Evolutionary conservation across 2,113 vertebrate genomes (phyloP).

Genomic region (Leuciscus idus): DNA sequence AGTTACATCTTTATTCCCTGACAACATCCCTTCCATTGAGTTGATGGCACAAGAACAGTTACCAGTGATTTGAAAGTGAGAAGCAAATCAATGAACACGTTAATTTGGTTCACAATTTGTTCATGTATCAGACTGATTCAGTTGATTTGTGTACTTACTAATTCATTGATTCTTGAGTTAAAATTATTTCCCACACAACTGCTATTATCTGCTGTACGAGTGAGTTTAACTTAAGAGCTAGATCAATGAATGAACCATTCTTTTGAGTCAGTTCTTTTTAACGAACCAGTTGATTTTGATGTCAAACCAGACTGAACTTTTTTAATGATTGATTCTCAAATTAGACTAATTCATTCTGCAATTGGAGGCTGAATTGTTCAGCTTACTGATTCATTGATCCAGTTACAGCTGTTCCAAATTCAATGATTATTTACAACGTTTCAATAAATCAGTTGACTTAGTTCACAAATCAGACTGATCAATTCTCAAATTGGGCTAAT

Average conservation of each 20-base stretch:
- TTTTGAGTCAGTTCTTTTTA: no score
- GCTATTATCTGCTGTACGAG: no score
- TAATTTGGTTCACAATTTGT: background rate
- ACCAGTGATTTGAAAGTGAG: background rate
- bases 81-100: background rate
- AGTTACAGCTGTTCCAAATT: background rate
- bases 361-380: background rate
- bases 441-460: background rate
- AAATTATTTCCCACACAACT: no score
- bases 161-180: no score
- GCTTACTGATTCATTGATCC: background rate
- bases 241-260: no score
- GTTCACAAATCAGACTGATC: background rate
- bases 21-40: background rate
- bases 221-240: no score
- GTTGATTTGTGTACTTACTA: no score
- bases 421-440: background rate
- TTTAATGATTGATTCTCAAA: no score
- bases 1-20: background rate
- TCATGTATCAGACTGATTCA: background rate
- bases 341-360: background rate
- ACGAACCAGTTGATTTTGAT: no score
- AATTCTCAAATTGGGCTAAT: background rate
- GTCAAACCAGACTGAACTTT: no score
- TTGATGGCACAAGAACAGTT: background rate